Base-by-base conservation (phyloP, 2,888 invertebrate genomes). In the Nineta flava region DNA sequence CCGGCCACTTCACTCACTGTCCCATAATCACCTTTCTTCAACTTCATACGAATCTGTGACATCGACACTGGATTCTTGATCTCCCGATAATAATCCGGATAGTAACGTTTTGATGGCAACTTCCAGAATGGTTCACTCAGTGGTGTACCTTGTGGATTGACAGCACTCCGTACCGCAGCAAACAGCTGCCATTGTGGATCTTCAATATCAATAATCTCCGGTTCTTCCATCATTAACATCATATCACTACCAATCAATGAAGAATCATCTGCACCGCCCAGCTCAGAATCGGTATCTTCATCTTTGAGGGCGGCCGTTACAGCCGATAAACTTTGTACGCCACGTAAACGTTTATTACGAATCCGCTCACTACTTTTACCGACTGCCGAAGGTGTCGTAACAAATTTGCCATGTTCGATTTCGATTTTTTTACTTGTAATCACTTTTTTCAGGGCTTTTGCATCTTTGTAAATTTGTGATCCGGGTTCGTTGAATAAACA, bases 1-100 rank as follows among this genome's bases (percentile, higher is more conserved):
- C 85, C 85, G 1, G 93, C 90, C 41, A 97, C 81, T 64, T 94
- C 91, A 26, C 84, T 85, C 1, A 94, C 73, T 10, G 85, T 87
- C 0, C 83, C 83, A 63, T 92, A 93, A 56, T 78, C 80, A 19
- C 86, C 86, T 55, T 80, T 81, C 59, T 81, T 76, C n/a, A 91
- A 74, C 64, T 88, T 90, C 51, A 81, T 81, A 56, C 81, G 77
- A 53, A 99, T 95, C 70, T 95, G 93, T 57, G 86, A 81, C 60
- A 99, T 70, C 0, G 96, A 95, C 57, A 99, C 83, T 0, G 99
- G 97, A 61, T 88, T 87, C 62, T 92, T 90, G 48, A 99, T 97
- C 63, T 94, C 91, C 58, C 88, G 87, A 69, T 95, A 99, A 66
- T 99, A 99, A 69, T 97, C 97, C 0, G 96, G 92, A 70, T 97